These are phyloP conservation scores for Porites lutea DNA, from an alignment of 64 coral and sea anemone species.

Conservation along the genomic window DNA sequence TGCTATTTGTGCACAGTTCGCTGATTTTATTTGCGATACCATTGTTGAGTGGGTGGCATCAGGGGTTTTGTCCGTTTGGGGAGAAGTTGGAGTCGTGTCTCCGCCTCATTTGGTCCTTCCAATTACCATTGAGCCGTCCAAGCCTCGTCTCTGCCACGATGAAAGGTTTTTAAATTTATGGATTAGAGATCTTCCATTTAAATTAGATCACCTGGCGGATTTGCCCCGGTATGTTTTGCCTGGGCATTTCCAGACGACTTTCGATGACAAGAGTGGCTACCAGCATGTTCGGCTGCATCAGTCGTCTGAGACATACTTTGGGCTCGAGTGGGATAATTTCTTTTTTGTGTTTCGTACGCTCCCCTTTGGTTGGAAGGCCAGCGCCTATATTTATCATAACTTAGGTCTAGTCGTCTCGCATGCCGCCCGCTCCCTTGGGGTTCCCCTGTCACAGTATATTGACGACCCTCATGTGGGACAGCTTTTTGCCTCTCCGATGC, in stretches of 20 bases:
- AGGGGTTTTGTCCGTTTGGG: neutral
- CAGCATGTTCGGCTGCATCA: slow-evolving; percentile 7
- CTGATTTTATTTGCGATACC: too few species aligned
- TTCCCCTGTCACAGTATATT: neutral
- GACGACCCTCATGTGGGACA: slow-evolving; percentile 28
- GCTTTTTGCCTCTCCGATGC: neutral
- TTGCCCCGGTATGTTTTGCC: slow-evolving; percentile 5
- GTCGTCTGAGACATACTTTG: neutral
- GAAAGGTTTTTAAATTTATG: slow-evolving; percentile 25
- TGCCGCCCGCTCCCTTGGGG: too few species aligned
- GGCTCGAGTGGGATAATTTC: neutral
- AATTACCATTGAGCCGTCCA: neutral
- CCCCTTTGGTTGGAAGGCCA: too few species aligned
- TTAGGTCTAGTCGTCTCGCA: too few species aligned
- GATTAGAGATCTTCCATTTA: neutral
- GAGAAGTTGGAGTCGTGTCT: neutral
- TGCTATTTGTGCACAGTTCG: too few species aligned
- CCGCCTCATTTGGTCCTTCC: slow-evolving; percentile 2
- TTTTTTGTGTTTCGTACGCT: too few species aligned
- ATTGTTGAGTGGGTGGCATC: neutral
- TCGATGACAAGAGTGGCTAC: slow-evolving; percentile 13
- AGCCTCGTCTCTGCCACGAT: neutral
- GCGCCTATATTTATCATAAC: too few species aligned
- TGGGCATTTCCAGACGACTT: slow-evolving; percentile 15
- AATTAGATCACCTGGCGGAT: neutral